Percentiles rank a stretch among this genome's conserved stretches.
Evolutionary conservation across 2,113 vertebrate species (phyloP).

Genomic region (Callopanchax toddi): DNA sequence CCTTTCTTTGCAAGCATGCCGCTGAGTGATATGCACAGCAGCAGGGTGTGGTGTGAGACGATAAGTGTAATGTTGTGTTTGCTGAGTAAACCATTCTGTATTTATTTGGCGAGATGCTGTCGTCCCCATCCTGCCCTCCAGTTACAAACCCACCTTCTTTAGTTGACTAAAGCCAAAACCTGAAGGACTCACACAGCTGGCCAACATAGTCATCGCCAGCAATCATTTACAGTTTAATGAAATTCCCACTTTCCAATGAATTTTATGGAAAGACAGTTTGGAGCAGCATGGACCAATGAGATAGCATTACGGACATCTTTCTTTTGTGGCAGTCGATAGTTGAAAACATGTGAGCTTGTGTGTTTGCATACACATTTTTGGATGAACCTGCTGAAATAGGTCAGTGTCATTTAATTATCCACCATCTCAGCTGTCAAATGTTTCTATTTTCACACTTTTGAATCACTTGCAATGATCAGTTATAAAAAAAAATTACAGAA

Average conservation of each 20-base stretch:
- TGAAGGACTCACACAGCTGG: conserved; percentile 22
- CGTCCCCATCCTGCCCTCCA: neutral
- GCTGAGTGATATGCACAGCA: conserved; percentile 44
- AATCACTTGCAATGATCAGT: conserved; percentile 36
- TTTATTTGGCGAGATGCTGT: conserved; percentile 44
- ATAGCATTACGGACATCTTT: conserved; percentile 43
- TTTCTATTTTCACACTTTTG: conserved; percentile 36
- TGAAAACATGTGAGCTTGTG: conserved; percentile 48
- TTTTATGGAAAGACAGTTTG: conserved; percentile 29
- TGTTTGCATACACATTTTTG: conserved; percentile 39
- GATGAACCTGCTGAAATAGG: conserved; percentile 61
- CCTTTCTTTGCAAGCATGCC: conserved; percentile 41
- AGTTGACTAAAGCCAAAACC: conserved; percentile 13
- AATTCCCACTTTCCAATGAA: conserved; percentile 29
- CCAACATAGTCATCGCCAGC: conserved; percentile 23
- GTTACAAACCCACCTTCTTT: conserved; percentile 18
- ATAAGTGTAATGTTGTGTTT: conserved; percentile 53
- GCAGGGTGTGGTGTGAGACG: conserved; percentile 72
- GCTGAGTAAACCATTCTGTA: conserved; percentile 44
- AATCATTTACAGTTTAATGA: conserved; percentile 27
- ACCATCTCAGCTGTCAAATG: conserved; percentile 18
- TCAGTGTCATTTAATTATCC: conserved; percentile 60
- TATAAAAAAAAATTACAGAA: conserved; percentile 40
- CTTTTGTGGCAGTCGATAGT: conserved; percentile 41
- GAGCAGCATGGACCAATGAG: conserved; percentile 28